Conservation (phyloP, 1,140 invertebrate genomes). For the Pseudomyrmex sp. region DNA sequence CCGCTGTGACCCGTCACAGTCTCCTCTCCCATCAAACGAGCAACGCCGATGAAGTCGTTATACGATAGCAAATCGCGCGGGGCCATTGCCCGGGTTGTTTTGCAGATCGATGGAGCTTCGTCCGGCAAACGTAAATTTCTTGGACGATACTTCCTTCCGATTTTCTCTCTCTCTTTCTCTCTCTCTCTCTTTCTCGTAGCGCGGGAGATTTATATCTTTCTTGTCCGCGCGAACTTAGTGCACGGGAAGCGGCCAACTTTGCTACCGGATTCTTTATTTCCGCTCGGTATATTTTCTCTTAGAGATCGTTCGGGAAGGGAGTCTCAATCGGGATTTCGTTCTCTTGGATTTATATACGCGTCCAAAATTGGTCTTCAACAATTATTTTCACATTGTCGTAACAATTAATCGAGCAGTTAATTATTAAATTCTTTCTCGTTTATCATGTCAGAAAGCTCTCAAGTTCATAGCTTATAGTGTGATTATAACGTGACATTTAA, state of each 20-base stretch:
- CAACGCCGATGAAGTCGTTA: constrained; percentile 59
- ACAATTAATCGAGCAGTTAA: too few species aligned
- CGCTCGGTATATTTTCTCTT: constrained; percentile 47
- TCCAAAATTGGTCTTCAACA: not conserved
- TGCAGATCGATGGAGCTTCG: constrained; percentile 46
- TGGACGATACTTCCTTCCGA: constrained; percentile 48
- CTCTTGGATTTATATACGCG: constrained; percentile 15
- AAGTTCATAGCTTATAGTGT: not conserved
- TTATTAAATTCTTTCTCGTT: too few species aligned
- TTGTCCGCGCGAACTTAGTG: constrained; percentile 18
- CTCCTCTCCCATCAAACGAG: constrained; percentile 45
- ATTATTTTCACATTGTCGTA: too few species aligned
- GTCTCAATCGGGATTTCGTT: constrained; percentile 37
- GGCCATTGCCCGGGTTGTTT: constrained; percentile 59
- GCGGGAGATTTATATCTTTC: constrained; percentile 35
- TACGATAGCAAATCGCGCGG: constrained; percentile 49
- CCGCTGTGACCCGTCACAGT: constrained; percentile 21
- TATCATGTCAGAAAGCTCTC: too few species aligned
- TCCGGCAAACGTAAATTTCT: constrained; percentile 52
- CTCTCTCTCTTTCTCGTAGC: constrained; percentile 8
- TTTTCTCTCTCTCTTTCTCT: not conserved
- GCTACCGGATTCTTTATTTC: constrained; percentile 44
- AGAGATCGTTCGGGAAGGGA: constrained; percentile 12
- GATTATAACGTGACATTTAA: not conserved
- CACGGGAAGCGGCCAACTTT: not conserved